A percentile compares a stretch with the other conserved stretches of the same genome.
Evolutionary conservation across 2,113 vertebrate species (phyloP).

Genomic region (Hemiscyllium ocellatum): DNA sequence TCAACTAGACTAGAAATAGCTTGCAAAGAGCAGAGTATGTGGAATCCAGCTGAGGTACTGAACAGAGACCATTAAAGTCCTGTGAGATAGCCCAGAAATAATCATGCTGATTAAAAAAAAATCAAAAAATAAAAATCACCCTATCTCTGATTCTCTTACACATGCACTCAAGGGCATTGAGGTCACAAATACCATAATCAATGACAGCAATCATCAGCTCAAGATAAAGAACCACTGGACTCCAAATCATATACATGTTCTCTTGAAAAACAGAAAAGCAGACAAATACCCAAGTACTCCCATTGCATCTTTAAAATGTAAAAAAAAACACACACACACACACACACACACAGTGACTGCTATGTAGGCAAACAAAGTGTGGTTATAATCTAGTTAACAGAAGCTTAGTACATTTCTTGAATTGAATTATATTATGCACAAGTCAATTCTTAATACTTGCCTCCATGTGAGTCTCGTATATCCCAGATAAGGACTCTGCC

Average conservation of each 20-base stretch:
- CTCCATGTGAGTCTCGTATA: slow-evolving; percentile 85
- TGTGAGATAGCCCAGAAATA: not conserved
- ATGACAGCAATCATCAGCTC: not conserved
- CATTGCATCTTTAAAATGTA: not conserved
- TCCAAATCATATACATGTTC: not conserved
- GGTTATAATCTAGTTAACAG: not conserved
- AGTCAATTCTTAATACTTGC: slow-evolving; percentile 46
- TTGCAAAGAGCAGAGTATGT: not conserved
- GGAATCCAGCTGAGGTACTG: not conserved
- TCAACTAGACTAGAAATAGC: not conserved
- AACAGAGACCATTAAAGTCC: not conserved
- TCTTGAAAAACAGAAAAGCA: not conserved
- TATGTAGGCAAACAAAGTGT: not conserved
- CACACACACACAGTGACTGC: not conserved
- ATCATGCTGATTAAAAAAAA: not conserved
- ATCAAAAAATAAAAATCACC: not conserved
- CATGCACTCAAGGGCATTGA: not conserved
- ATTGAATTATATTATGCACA: not conserved
- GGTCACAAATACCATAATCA: not conserved
- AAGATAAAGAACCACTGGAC: not conserved
- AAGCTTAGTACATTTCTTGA: not conserved
- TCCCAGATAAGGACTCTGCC: slow-evolving; percentile 98
- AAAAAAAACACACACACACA: too few relatives aligned
- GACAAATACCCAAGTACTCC: not conserved
- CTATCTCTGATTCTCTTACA: not conserved